Conservation (phyloP, 2,113 vertebrate species). For the Phaethon lepturus region DNA sequence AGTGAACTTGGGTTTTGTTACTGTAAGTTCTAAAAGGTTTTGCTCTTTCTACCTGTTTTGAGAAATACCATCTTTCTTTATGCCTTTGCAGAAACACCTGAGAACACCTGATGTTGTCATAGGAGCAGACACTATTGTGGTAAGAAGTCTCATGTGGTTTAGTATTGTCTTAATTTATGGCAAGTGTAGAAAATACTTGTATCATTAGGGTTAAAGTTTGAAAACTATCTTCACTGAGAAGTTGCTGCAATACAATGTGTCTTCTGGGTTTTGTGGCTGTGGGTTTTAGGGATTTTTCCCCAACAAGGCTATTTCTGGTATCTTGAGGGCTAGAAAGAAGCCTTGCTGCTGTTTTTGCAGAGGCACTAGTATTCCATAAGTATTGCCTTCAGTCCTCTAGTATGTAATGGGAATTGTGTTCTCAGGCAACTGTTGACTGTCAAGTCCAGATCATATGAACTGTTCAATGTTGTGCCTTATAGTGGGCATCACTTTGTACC, state of each 20-base stretch:
- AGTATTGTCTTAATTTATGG: background rate
- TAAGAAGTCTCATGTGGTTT: conserved; percentile 69
- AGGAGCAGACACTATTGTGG: conserved; percentile 96
- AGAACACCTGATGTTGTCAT: conserved; percentile 92
- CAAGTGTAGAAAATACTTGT: background rate
- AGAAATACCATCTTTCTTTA: background rate
- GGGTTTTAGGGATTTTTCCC: background rate
- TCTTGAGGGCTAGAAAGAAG: background rate
- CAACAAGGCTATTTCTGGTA: background rate
- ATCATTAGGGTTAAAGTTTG: background rate
- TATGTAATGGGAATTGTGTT: background rate
- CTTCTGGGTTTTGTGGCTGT: background rate
- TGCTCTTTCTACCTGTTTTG: background rate
- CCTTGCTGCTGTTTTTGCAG: background rate
- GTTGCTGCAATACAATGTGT: background rate
- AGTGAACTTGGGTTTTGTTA: background rate
- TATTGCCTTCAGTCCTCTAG: background rate
- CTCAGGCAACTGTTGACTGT: background rate
- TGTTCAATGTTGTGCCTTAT: background rate
- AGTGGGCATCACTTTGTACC: background rate
- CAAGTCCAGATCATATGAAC: background rate
- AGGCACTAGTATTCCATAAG: background rate
- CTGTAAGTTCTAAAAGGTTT: background rate
- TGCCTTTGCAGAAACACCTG: conserved; percentile 84
- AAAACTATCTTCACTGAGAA: background rate